These are phyloP conservation scores for Poecile atricapillus DNA, from an alignment of 2,113 vertebrate genomes.

Conservation along the genomic window DNA sequence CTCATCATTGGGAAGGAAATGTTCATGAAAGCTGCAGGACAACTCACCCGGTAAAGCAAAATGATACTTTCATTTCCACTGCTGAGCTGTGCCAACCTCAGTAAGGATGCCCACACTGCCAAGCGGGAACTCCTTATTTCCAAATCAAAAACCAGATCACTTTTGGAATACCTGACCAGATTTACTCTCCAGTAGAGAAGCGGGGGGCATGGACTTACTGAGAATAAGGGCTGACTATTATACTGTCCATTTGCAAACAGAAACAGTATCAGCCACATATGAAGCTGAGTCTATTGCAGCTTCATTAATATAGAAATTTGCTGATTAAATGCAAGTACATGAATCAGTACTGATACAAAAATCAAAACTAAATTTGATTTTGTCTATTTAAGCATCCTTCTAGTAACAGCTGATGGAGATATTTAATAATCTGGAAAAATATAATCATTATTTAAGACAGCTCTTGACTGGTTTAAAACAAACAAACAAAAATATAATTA, in stretches of 20 bases:
- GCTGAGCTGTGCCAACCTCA: background rate
- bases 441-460: background rate
- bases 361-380: background rate
- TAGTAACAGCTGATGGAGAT: background rate
- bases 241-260: background rate
- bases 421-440: background rate
- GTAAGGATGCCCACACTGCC: fast-evolving
- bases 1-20: background rate
- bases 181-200: background rate
- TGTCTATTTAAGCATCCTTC: background rate
- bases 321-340: background rate
- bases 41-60: background rate
- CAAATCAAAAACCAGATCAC: background rate
- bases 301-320: background rate
- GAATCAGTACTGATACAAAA: background rate
- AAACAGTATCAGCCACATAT: background rate
- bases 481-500: background rate
- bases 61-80: background rate
- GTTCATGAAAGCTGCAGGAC: background rate
- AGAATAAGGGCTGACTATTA: background rate
- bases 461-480: background rate
- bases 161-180: fast-evolving
- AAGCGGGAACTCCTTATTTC: background rate
- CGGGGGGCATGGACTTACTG: fast-evolving
- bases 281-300: background rate